Percentiles rank a stretch among this genome's conserved stretches.
These are phyloP conservation scores for Hydrotaea cyrtoneurina DNA, from an alignment of 2,888 invertebrate genomes.

Conservation along the genomic window DNA sequence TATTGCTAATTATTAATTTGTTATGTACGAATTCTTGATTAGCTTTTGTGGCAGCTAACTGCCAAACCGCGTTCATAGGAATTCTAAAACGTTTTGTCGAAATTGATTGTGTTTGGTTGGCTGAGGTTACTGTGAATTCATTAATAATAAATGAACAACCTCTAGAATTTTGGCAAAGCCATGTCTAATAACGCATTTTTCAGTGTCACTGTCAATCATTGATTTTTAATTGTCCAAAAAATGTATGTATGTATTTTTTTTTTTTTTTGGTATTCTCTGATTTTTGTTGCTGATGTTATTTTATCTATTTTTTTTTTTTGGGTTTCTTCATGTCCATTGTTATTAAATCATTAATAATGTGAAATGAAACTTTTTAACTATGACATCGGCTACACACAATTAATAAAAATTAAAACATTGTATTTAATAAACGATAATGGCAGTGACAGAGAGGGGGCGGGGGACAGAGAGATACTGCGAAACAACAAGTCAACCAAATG, in stretches of 20 bases:
- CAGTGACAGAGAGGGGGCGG: not conserved
- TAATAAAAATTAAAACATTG: not conserved
- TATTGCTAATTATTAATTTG: too few species aligned
- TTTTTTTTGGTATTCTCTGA: not conserved
- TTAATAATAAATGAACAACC: not conserved
- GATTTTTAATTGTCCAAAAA: not conserved
- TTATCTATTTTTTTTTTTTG: not conserved
- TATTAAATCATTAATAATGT: constrained; percentile 17
- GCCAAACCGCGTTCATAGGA: too few species aligned
- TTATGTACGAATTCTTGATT: too few species aligned
- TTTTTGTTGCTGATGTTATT: too few species aligned
- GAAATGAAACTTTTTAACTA: not conserved
- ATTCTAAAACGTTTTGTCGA: not conserved
- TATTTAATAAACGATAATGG: too few species aligned
- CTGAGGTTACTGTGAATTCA: not conserved
- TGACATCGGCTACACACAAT: not conserved
- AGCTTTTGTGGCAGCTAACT: too few species aligned
- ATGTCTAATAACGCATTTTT: not conserved
- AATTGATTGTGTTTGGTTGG: not conserved
- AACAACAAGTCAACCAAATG: too few species aligned
- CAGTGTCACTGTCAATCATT: constrained; percentile 38
- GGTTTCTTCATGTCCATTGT: not conserved
- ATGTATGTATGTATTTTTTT: not conserved
- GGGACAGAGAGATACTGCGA: not conserved
- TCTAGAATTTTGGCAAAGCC: not conserved